Conservation (phyloP, 1,140 invertebrate species). For the Phymastichus coffea region DNA sequence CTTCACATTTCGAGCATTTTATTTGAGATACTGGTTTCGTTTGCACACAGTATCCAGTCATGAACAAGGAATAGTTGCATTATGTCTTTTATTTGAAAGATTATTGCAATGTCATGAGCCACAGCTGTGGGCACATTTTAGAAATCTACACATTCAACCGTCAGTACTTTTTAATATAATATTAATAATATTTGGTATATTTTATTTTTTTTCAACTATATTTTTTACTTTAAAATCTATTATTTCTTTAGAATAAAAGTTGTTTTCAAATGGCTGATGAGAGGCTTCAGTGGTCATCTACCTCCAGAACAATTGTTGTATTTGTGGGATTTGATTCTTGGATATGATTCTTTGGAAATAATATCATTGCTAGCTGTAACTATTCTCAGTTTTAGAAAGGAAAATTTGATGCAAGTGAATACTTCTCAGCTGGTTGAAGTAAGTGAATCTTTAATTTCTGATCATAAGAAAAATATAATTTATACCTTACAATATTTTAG, state of each 20-base stretch:
- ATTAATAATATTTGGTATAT: not conserved
- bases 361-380: constrained; percentile 82
- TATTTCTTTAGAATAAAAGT: constrained; percentile 70
- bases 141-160: constrained; percentile 85
- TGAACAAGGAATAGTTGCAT: constrained; percentile 81
- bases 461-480: too few relatives aligned
- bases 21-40: constrained; percentile 87
- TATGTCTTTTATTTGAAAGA: constrained; percentile 85
- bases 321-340: constrained; percentile 90
- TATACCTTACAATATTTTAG: constrained; percentile 53
- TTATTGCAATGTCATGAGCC: constrained; percentile 89
- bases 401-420: constrained; percentile 87
- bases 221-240: not conserved
- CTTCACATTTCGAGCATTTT: constrained; percentile 88
- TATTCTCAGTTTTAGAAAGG: constrained; percentile 88
- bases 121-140: constrained; percentile 86
- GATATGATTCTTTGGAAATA: constrained; percentile 89
- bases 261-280: constrained; percentile 94
- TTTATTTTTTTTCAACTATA: not conserved
- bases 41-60: constrained; percentile 90
- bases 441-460: constrained; percentile 28
- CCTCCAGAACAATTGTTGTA: constrained; percentile 87
- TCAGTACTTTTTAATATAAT: constrained; percentile 60
- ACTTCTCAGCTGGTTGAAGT: constrained; percentile 82
- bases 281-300: constrained; percentile 91